A percentile compares a stretch with the other conserved stretches of the same genome.
Evolutionary conservation across 2,113 vertebrate genomes (phyloP).

Genomic region (Eurystomus gularis): DNA sequence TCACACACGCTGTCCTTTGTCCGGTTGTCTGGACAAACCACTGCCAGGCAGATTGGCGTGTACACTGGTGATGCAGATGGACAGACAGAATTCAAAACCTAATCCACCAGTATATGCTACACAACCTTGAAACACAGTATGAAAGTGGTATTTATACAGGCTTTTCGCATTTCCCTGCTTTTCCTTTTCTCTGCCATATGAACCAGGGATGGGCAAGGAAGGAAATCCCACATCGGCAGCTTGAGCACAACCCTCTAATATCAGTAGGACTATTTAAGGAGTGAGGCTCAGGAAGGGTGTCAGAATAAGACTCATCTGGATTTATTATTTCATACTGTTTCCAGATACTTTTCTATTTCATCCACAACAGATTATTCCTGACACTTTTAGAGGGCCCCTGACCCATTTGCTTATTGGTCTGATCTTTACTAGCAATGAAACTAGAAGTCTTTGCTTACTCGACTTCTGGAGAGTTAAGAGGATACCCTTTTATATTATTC

Average conservation of each 20-base stretch:
- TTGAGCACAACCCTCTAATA: background rate
- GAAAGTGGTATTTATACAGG: background rate
- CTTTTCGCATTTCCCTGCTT: background rate
- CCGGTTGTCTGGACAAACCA: background rate
- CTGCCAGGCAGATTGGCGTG: background rate
- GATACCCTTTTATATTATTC: constrained; percentile 76
- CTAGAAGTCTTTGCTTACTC: constrained; percentile 69
- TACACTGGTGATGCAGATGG: background rate
- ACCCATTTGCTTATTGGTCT: constrained; percentile 74
- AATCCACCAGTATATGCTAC: background rate
- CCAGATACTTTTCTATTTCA: constrained; percentile 66
- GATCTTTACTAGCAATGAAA: constrained; percentile 76
- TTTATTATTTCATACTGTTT: constrained; percentile 63
- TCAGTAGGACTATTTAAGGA: background rate
- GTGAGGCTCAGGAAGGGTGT: background rate
- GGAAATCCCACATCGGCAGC: background rate
- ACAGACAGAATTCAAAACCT: background rate
- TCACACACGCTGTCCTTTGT: background rate
- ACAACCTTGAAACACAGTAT: background rate
- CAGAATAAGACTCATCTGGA: background rate
- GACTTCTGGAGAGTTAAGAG: constrained; percentile 74
- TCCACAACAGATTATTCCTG: constrained; percentile 73
- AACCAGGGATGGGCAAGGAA: background rate
- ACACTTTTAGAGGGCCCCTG: constrained; percentile 74
- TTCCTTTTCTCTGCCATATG: background rate